Evolutionary conservation across 2,888 invertebrate species (phyloP), one percentile per base, ranked within the genome.

Genomic region (Archaeoteleia sp.): DNA sequence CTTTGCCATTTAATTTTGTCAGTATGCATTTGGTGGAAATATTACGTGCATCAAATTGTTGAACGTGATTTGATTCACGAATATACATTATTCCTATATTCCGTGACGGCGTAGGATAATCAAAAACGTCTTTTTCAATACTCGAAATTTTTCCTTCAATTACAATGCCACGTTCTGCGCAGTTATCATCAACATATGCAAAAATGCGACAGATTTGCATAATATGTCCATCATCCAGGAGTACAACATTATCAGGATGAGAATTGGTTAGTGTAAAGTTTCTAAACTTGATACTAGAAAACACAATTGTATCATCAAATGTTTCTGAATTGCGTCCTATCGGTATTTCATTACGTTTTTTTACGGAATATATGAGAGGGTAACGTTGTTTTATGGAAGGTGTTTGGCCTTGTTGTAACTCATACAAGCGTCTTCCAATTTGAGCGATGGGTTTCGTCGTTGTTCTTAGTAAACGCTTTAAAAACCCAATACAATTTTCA

Each of bases 401-500:
- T 5, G 15, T 7, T 6, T 15, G 13, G n/a, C 13, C 15, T 13
- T 14, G 14, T 4, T 37, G 37, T 14, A 37, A 13, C 15, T 14
- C 37, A 14, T 14, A 8, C 1, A 37, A 1, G 6, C 37, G 12
- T 14, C 37, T 12, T 14, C 15, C 37, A 1, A 37, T 14, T 37
- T 37, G 3, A 1, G 15, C 1, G 2, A 37, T 15, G 1, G 37
- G 13, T 14, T 14, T 14, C 15, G 12, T 37, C n/a, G 13, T 37
- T 2, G 13, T 13, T 39, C 35, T 49, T 14, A 67, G 14, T 8
- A 70, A 25, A 8, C 29, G 25, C 55, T 74, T 74, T 1, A 72
- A 57, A 30, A 60, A 61, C 2, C 71, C 67, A 15, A 73, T 62
- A 23, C 48, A 68, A 45, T 58, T 68, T 65, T 73, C 72, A 12